Evolutionary conservation across 1,140 invertebrate species (phyloP).

Genomic region (Centruroides vittatus): DNA sequence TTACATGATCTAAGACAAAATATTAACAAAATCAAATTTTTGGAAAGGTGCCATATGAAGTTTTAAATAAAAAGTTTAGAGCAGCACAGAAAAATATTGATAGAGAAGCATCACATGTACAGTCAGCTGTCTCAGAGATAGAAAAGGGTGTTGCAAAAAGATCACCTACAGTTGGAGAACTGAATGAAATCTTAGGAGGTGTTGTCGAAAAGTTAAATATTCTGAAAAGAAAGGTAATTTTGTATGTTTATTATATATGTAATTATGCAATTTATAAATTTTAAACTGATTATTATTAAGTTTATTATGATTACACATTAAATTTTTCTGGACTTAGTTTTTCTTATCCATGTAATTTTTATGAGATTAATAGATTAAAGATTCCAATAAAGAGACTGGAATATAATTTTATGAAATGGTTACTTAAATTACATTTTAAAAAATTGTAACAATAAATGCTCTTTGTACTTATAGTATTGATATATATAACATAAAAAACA

Average conservation of each 20-base stretch:
- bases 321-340: no score
- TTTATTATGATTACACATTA: no score
- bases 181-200: conserved; percentile 29
- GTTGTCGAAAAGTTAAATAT: conserved; percentile 79
- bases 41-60: conserved; percentile 84
- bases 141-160: conserved; percentile 47
- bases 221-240: conserved; percentile 65
- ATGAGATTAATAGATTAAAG: no score
- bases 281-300: no score
- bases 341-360: no score
- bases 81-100: conserved; percentile 86
- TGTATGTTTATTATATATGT: neutral
- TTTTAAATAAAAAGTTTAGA: conserved; percentile 94
- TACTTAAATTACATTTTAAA: no score
- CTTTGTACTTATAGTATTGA: neutral
- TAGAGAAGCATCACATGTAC: conserved; percentile 78
- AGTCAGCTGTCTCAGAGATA: conserved; percentile 58
- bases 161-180: conserved; percentile 9
- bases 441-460: no score
- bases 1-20: no score
- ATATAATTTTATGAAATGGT: no score
- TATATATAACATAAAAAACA: neutral
- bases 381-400: no score
- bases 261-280: no score
- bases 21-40: no score